A percentile compares a stretch with the other conserved stretches of the same genome.
phyloP scores from a whole-genome alignment of 1,140 invertebrate species.

The Cherax quadricarinatus region DNA sequence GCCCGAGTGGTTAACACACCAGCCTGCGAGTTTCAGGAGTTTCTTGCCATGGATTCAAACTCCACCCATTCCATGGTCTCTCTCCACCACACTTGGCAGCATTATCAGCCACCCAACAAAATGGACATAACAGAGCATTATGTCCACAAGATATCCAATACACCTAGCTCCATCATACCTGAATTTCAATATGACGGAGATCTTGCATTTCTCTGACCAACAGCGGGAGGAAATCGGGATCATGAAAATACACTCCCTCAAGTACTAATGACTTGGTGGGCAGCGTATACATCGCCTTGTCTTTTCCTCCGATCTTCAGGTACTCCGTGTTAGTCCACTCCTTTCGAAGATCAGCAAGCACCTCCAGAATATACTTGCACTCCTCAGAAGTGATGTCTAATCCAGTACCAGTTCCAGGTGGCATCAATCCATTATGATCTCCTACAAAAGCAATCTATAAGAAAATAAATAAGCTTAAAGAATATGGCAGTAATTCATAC shows the following conservation, averaged over 20 bases:
- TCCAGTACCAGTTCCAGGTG: slow-evolving; percentile 21
- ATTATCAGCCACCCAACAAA: too few relatives aligned
- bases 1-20: too few relatives aligned
- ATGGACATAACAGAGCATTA: too few relatives aligned
- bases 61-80: too few relatives aligned
- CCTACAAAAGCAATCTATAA: slow-evolving; percentile 37
- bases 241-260: slow-evolving; percentile 49
- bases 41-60: too few relatives aligned
- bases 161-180: slow-evolving; percentile 16
- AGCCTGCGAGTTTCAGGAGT: too few relatives aligned
- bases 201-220: slow-evolving; percentile 41
- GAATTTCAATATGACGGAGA: slow-evolving; percentile 38
- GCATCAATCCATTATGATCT: neutral
- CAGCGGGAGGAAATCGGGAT: slow-evolving; percentile 22
- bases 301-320: neutral
- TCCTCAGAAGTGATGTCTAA: slow-evolving; percentile 27
- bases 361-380: slow-evolving; percentile 28
- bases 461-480: neutral
- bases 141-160: too few relatives aligned
- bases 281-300: neutral
- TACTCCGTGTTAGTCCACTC: neutral
- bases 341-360: slow-evolving; percentile 10
- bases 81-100: too few relatives aligned
- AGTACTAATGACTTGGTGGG: slow-evolving; percentile 47
- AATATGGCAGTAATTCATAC: neutral